These are phyloP conservation scores for Limosa lapponica DNA, from an alignment of 2,797 vertebrate species.

Conservation along the genomic window DNA sequence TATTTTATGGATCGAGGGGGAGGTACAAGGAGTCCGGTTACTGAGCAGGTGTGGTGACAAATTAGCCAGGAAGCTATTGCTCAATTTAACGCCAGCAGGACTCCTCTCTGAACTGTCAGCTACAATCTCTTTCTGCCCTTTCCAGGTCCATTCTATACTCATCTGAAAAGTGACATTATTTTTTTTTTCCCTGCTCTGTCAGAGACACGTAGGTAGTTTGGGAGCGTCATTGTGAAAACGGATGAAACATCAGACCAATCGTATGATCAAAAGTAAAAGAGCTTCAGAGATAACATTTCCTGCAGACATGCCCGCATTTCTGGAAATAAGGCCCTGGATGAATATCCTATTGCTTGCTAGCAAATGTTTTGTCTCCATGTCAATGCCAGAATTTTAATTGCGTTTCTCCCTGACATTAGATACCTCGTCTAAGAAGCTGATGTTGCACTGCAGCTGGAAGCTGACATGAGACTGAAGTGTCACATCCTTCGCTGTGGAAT, in stretches of 20 bases:
- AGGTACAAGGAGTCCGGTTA: neutral
- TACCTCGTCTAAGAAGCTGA: neutral
- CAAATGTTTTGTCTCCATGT: neutral
- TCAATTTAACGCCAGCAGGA: neutral
- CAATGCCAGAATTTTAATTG: constrained; percentile 47
- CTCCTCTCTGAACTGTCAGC: neutral
- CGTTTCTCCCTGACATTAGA: constrained; percentile 12
- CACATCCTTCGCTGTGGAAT: constrained; percentile 5
- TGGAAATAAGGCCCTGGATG: neutral
- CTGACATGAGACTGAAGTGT: neutral
- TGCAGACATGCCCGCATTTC: neutral
- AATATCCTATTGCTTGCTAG: neutral
- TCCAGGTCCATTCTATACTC: neutral
- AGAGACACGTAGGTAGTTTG: neutral
- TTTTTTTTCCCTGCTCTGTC: neutral
- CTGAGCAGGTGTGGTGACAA: neutral
- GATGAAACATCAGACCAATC: neutral
- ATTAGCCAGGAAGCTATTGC: neutral
- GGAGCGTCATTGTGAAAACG: neutral
- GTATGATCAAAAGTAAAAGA: neutral
- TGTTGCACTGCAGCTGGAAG: constrained; percentile 36
- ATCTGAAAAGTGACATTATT: neutral
- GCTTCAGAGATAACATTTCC: neutral
- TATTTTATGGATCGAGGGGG: neutral
- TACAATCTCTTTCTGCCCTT: neutral